Evolutionary conservation across 2,113 vertebrate species (phyloP).

Genomic region (Poeciliopsis turrubarensis): DNA sequence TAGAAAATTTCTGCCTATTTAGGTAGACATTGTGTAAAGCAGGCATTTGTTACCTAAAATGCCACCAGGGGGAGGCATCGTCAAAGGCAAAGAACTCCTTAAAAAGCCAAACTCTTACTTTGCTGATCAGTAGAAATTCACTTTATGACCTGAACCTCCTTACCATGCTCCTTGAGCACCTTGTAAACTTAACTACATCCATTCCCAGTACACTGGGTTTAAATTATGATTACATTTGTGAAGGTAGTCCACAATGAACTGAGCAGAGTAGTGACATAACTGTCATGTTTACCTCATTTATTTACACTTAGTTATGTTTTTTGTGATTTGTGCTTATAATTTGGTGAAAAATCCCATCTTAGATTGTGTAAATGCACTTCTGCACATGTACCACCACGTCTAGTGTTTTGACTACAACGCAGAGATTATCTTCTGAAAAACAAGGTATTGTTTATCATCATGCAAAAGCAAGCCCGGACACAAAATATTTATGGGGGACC

Average conservation of each 20-base stretch:
- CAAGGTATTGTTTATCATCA: background rate
- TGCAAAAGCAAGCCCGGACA: conserved; percentile 12
- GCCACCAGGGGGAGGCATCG: conserved; percentile 1
- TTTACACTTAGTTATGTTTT: background rate
- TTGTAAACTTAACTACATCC: background rate
- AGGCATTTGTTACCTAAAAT: background rate
- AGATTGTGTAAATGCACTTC: background rate
- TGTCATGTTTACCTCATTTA: background rate
- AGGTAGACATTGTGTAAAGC: background rate
- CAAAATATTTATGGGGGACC: conserved; percentile 21
- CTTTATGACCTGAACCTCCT: background rate
- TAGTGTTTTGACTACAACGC: conserved; percentile 39
- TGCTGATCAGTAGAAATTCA: background rate
- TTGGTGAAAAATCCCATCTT: background rate
- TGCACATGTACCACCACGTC: background rate
- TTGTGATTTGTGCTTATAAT: background rate
- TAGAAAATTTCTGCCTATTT: too few relatives aligned
- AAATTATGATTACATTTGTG: background rate
- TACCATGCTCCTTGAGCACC: background rate
- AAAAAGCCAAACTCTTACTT: background rate
- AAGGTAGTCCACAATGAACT: background rate
- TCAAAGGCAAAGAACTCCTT: background rate
- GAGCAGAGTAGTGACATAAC: background rate
- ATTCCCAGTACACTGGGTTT: background rate
- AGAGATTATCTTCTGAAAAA: background rate